Evolutionary conservation across 1,140 invertebrate genomes (phyloP).

Genomic region (Drosophila tsacasi): DNA sequence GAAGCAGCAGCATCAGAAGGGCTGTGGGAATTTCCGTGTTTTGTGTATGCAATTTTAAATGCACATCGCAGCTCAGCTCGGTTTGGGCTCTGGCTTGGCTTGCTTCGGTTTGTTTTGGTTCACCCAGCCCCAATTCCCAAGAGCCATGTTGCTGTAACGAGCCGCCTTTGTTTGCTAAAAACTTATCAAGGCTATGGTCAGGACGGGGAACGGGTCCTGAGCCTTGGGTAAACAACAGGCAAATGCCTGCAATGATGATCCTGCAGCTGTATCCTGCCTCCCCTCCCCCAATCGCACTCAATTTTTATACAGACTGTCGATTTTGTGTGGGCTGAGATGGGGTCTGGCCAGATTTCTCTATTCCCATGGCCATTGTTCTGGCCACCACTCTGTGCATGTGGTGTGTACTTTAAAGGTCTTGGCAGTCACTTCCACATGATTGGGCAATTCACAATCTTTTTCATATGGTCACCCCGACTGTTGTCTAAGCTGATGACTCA

Average conservation of each 20-base stretch:
- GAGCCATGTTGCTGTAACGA: slow-evolving; percentile 73
- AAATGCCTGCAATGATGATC: slow-evolving; percentile 73
- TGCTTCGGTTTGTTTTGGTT: slow-evolving; percentile 37
- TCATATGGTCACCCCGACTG: slow-evolving; percentile 43
- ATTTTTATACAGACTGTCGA: slow-evolving; percentile 74
- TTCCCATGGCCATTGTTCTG: slow-evolving; percentile 28
- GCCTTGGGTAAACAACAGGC: slow-evolving; percentile 55
- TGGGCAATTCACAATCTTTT: slow-evolving; percentile 66
- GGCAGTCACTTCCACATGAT: slow-evolving; percentile 73
- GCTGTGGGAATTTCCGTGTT: slow-evolving; percentile 38
- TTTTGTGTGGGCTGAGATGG: slow-evolving; percentile 36
- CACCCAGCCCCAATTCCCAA: slow-evolving; percentile 43
- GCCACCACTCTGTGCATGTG: slow-evolving; percentile 2
- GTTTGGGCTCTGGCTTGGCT: slow-evolving; percentile 3
- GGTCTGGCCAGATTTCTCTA: slow-evolving; percentile 13
- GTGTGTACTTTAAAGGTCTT: slow-evolving; percentile 41
- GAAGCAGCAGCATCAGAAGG: slow-evolving; percentile 8
- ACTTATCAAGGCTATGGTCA: slow-evolving; percentile 75
- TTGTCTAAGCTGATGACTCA: slow-evolving; percentile 74
- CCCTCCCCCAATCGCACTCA: slow-evolving; percentile 21
- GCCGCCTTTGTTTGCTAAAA: slow-evolving; percentile 75
- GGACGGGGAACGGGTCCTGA: slow-evolving; percentile 17
- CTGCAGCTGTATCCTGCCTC: slow-evolving; percentile 20
- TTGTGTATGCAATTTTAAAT: slow-evolving; percentile 60
- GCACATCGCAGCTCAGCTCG: slow-evolving; percentile 43